Base-by-base conservation (phyloP, 1,140 invertebrate genomes). In the Plutomurus gul region DNA sequence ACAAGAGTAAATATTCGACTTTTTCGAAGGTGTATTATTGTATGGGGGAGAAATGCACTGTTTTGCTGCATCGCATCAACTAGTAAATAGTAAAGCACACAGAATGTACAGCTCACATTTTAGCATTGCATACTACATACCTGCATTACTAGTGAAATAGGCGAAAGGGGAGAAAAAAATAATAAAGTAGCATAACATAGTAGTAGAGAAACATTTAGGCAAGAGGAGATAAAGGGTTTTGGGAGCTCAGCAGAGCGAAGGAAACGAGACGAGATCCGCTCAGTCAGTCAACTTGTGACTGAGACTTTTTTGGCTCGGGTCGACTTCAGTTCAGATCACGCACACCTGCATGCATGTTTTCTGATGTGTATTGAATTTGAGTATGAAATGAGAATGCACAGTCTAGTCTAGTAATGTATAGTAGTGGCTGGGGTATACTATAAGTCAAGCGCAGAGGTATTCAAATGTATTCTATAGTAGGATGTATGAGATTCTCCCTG, bases 261-360 rank as follows among this genome's bases (percentile, higher is more conserved):
- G 3, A 22, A 25, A 16, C 3, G 1, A 60, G 16, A 11, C 13
- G 8, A n/a, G 1, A 30, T 33, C 20, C 22, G 22, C 30, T 56
- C 5, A 8, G n/a, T n/a, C n/a, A n/a, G n/a, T n/a, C n/a, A n/a
- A n/a, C n/a, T n/a, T n/a, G n/a, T n/a, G n/a, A n/a, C n/a, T n/a
- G n/a, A n/a, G n/a, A n/a, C n/a, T n/a, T n/a, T n/a, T 11, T 27
- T 16, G 13, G 20, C 49, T 51, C 6, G 22, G 27, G 30, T 60
- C 13, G 6, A 65, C 16, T 36, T 65, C 27, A 65, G 16, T 65
- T 27, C n/a, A 65, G 56, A 65, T 65, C 56, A 65, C 56, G 56
- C 56, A 65, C 56, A 65, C 56, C 56, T 65, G 56, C 56, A 65
- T 30, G 47, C 51, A 56, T 56, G 51, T 56, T 65, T n/a, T 60